Evolutionary conservation across 2,797 vertebrate genomes (phyloP), one percentile per base, ranked within the genome.

Genomic region (Pipistrellus kuhlii): DNA sequence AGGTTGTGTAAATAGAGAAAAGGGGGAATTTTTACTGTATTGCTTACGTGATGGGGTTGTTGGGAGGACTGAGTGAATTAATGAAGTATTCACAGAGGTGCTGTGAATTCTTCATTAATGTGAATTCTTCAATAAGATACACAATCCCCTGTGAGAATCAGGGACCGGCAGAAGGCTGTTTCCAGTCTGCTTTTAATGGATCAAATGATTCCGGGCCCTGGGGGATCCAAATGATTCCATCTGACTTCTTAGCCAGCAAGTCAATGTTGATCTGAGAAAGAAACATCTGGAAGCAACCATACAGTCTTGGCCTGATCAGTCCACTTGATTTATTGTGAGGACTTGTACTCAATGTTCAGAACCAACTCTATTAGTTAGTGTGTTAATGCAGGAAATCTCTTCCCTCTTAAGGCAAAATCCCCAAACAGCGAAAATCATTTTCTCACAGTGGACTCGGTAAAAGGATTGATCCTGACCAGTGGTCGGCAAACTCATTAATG

Each of bases 221-320:
- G 78, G 76, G 71, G 71, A 46, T 88, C 35, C 89, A 46, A 53
- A 38, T 83, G n/a, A 75, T 41, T 88, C 80, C 64, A 85, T 18
- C 6, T 71, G 53, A 81, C 76, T 78, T 75, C 38, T 14, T 23
- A 86, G 87, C 46, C 84, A 73, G 88, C 69, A 71, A 69, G 66
- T 76, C 68, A 86, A 41, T 27, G 46, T 48, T 57, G 25, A 71
- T 41, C 25, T 18, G 17, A 17, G 78, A 46, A 80, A 81, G 48
- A 53, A 91, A 76, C 38, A 90, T 72, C 66, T 93, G 51, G 46
- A 91, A 90, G 62, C 38, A 32, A 53, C 55, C 80, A 88, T 17
- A 18, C 25, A 76, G 92, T 35, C 27, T 69, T 84, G 18, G 21
- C 17, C 17, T 86, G 35, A 81, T 62, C 1, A 0, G 38, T 81